Percentiles rank a stretch among this genome's conserved stretches.
Evolutionary conservation across 2,113 vertebrate genomes (phyloP).

Genomic region (Tetraodon nigroviridis): DNA sequence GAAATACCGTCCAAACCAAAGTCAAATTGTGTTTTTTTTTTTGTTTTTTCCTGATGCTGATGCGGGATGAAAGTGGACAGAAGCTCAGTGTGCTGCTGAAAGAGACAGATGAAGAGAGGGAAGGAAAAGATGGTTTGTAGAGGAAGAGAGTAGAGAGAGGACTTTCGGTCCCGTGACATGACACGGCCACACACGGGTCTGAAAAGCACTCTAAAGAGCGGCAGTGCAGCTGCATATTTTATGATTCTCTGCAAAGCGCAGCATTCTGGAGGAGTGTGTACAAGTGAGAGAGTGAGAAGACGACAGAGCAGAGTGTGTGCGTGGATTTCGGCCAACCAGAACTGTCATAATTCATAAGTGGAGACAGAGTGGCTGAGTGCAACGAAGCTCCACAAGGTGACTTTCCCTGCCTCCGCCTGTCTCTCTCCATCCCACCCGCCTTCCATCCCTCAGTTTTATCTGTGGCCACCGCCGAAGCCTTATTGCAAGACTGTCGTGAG

Average conservation of each 20-base stretch:
- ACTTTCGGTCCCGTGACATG: slow-evolving; percentile 11
- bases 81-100: slow-evolving; percentile 17
- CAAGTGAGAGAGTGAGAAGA: neutral
- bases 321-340: slow-evolving; percentile 40
- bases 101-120: slow-evolving; percentile 23
- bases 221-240: slow-evolving; percentile 71
- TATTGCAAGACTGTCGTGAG: too few species aligned
- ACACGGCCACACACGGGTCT: slow-evolving; percentile 28
- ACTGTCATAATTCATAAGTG: slow-evolving; percentile 65
- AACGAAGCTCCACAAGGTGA: slow-evolving; percentile 62
- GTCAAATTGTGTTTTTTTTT: slow-evolving; percentile 10
- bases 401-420: slow-evolving; percentile 37
- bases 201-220: slow-evolving; percentile 56
- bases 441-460: too few species aligned
- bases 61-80: neutral
- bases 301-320: slow-evolving; percentile 2
- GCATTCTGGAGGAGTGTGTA: slow-evolving; percentile 32
- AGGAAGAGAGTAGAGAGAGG: slow-evolving; percentile 1
- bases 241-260: slow-evolving; percentile 65
- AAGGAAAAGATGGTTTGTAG: neutral
- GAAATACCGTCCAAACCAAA: slow-evolving; percentile 14
- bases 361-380: slow-evolving; percentile 48
- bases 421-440: neutral
- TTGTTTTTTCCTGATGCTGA: neutral
- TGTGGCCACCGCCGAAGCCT: too few species aligned